phyloP scores from a whole-genome alignment of 2,113 vertebrate genomes.

The Pollachius pollachius region DNA sequence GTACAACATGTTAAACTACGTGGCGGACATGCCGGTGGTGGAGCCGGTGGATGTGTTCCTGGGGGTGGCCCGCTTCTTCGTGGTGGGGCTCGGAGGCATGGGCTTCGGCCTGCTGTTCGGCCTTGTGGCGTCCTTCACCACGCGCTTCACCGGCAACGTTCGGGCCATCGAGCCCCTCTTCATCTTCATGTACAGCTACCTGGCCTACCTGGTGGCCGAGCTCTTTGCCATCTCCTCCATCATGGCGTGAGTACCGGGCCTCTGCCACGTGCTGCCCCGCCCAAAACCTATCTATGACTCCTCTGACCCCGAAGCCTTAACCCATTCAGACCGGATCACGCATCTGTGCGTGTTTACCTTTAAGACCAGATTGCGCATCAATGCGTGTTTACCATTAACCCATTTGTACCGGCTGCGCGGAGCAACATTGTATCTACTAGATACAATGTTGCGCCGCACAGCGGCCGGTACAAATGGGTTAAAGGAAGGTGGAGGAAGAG shows the following conservation, averaged over 20 bases:
- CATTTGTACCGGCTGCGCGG: too few species aligned
- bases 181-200: constrained; percentile 96
- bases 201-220: constrained; percentile 94
- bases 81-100: constrained; percentile 90
- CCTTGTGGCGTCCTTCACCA: constrained; percentile 93
- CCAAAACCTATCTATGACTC: not conserved
- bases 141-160: constrained; percentile 92
- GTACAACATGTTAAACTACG: constrained; percentile 95
- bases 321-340: too few species aligned
- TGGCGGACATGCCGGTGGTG: constrained; percentile 89
- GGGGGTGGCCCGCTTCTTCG: constrained; percentile 87
- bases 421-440: too few species aligned
- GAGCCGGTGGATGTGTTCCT: constrained; percentile 87
- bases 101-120: constrained; percentile 89
- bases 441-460: too few species aligned
- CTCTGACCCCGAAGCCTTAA: not conserved
- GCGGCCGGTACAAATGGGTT: too few species aligned
- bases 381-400: too few species aligned
- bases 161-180: constrained; percentile 95
- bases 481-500: too few species aligned
- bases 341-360: too few species aligned
- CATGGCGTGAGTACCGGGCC: constrained; percentile 88
- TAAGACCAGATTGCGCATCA: too few species aligned
- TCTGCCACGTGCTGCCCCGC: not conserved
- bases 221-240: constrained; percentile 94